A percentile compares a stretch with the other conserved stretches of the same genome.
These are phyloP conservation scores for Agriopis leucophaearia DNA, from an alignment of 2,888 invertebrate genomes.

Conservation along the genomic window DNA sequence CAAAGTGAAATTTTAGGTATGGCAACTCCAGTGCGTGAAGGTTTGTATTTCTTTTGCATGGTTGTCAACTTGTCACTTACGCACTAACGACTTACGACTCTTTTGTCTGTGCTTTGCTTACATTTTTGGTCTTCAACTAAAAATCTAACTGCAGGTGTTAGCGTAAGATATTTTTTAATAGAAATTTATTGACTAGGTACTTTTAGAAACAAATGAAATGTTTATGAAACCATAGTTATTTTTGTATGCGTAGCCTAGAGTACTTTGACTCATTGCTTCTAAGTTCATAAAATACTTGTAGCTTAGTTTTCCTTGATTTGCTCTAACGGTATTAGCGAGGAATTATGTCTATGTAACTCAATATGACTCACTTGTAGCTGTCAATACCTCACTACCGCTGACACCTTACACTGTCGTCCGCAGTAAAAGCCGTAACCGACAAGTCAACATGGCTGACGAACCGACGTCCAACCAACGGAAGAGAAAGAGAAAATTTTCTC, in stretches of 20 bases:
- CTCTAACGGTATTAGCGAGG: conserved; percentile 9
- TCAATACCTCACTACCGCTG: background rate
- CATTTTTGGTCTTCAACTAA: background rate
- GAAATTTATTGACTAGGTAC: background rate
- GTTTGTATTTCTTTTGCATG: too few species aligned
- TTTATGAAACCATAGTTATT: conserved; percentile 24
- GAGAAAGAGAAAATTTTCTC: too few species aligned
- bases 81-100: too few species aligned
- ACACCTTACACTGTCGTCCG: background rate
- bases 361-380: background rate
- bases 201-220: conserved; percentile 4
- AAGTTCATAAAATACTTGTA: background rate
- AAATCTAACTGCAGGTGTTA: background rate
- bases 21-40: too few species aligned
- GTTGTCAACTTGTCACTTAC: too few species aligned
- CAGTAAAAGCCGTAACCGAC: too few species aligned
- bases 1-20: too few species aligned
- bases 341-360: background rate
- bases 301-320: conserved; percentile 13
- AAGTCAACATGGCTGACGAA: too few species aligned
- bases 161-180: background rate
- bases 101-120: background rate
- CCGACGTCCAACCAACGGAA: too few species aligned
- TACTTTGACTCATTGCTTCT: conserved; percentile 11
- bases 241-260: conserved; percentile 25